Base-by-base conservation (phyloP, 2,113 vertebrate genomes). In the Heloderma charlesbogerti region DNA sequence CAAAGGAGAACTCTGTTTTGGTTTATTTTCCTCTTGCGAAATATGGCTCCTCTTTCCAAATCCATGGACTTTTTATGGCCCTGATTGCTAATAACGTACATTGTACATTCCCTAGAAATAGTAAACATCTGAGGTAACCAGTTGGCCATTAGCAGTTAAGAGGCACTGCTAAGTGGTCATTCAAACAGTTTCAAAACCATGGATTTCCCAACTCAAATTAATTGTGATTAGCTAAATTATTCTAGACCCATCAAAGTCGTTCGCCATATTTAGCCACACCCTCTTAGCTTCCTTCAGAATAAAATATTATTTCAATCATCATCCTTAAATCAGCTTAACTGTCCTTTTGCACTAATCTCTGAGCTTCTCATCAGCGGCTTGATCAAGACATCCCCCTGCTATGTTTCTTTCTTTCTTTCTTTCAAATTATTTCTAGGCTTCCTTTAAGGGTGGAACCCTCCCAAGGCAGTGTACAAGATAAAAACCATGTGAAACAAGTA, bases 91-190 rank as follows among this genome's bases (percentile, higher is more conserved):
- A 92, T 51, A 87, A 40, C 54, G 81, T 63, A 1, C 88, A 34
- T 45, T 29, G 18, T 67, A 0, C 51, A 78, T 84, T 95, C 93
- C 87, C 78, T 86, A 0, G 66, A 79, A 78, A 54, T 13, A 86
- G 51, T 79, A 89, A 86, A 27, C 86, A 77, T 90, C 85, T 89
- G 87, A 91, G 79, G 48, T 40, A 89, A 74, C 63, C 63, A 43
- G 54, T 88, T 91, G 93, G 91, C 93, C 93, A 94, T 92, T 85
- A 57, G 60, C 93, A 87, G 82, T 45, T 66, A 1, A 37, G 29
- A 88, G 29, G 2, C 75, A 79, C 13, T n/a, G 2, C 40, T 63
- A 48, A n/a, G 57, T 67, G 6, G 34, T 67, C 60, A 69, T 9
- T 66, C 45, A 54, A 63, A 54, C 34, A 54, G 31, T n/a, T n/a